Base-by-base conservation (phyloP, 2,888 invertebrate species). In the Drosophila subquinaria region DNA sequence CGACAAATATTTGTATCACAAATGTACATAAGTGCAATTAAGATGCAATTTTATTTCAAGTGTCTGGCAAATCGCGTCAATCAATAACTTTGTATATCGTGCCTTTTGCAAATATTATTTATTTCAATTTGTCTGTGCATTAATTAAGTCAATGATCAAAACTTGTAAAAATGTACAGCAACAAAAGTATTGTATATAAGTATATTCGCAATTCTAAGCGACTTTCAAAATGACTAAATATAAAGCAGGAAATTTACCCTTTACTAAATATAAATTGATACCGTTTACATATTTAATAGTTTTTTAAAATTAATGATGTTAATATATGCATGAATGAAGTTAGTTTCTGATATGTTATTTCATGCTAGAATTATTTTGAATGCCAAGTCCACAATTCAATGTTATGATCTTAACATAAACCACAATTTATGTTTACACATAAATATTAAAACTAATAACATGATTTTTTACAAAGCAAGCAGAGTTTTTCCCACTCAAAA, bases 71-170 rank as follows among this genome's bases (percentile, higher is more conserved):
- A 56, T 48, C 15, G 35, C 15, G 45, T 20, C 56, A 17, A 15
- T 45, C 35, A 23, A 17, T 27, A 30, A 8, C 15, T 45, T 11
- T 35, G 9, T 36, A 36, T 56, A 57, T 57, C 56, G 56, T 23
- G 23, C 23, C 13, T 17, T 17, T 20, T 13, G 13, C 8, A 40
- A 15, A 40, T 40, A 50, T 38, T 51, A 30, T 27, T 53, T 45
- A 23, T 27, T 53, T 35, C 69, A 60, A 69, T 42, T 13, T 48
- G 50, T 45, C 13, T 27, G 23, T 38, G 45, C 27, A 60, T 69
- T 69, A 42, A 60, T 38, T 51, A 51, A 35, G 45, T 30, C 15
- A 15, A 35, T 20, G 43, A 27, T 15, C 20, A 42, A 30, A 48
- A 45, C 9, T 13, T 27, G 20, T 10, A 56, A 33, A 38, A 4